phyloP scores from a whole-genome alignment of 2,888 invertebrate genomes.

The Esperia sulphurella region DNA sequence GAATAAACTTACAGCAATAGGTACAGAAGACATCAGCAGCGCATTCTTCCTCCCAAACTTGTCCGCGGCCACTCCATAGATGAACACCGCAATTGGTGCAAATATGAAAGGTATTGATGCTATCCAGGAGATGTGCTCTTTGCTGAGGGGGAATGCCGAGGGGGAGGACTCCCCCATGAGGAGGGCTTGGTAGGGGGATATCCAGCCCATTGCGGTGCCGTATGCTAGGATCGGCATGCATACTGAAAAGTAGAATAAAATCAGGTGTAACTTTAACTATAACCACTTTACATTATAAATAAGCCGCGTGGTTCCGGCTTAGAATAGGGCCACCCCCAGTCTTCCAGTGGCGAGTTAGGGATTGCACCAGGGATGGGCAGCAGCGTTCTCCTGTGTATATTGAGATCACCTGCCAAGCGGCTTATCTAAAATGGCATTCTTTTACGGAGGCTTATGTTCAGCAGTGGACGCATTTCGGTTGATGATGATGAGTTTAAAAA shows the following conservation, averaged over 20 bases:
- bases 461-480: no score
- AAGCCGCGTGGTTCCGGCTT: no score
- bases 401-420: no score
- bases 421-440: no score
- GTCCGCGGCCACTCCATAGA: constrained; percentile 73
- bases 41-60: constrained; percentile 74
- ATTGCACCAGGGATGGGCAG: no score
- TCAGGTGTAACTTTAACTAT: background rate
- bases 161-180: constrained; percentile 65
- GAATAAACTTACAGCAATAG: constrained; percentile 51
- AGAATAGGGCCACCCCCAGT: no score
- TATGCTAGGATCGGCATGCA: constrained; percentile 75
- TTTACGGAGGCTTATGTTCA: no score
- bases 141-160: constrained; percentile 46
- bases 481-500: no score
- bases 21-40: constrained; percentile 50
- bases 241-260: constrained; percentile 48
- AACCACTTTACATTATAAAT: background rate
- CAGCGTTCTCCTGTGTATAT: no score
- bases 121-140: constrained; percentile 76
- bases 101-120: constrained; percentile 79
- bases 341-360: no score
- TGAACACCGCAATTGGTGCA: constrained; percentile 74
- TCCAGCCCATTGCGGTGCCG: constrained; percentile 78
- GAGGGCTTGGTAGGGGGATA: constrained; percentile 72